Evolutionary conservation across 2,888 invertebrate genomes (phyloP).

Genomic region (Lasiommata megera): DNA sequence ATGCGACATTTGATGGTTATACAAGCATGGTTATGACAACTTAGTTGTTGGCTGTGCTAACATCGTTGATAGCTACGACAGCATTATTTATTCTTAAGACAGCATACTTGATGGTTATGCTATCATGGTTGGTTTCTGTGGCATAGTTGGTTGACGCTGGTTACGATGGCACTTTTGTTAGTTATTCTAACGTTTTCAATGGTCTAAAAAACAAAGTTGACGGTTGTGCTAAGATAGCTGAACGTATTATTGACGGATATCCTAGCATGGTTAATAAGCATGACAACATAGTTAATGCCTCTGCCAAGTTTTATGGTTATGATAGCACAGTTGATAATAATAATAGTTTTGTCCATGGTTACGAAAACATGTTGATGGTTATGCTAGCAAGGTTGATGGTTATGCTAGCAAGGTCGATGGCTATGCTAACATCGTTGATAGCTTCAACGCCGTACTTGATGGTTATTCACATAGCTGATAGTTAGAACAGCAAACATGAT

Average conservation of each 20-base stretch:
- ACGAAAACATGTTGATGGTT: background rate
- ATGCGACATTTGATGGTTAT: background rate
- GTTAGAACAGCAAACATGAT: background rate
- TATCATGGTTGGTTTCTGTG: background rate
- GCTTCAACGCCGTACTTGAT: background rate
- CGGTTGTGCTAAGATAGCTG: background rate
- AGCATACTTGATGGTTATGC: background rate
- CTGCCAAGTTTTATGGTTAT: background rate
- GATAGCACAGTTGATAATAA: background rate
- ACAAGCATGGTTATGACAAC: background rate
- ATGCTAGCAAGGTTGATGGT: background rate
- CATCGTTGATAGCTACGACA: background rate
- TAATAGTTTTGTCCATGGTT: background rate
- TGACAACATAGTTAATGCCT: background rate
- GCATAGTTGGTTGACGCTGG: background rate
- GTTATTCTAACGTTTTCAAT: background rate
- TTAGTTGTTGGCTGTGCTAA: background rate
- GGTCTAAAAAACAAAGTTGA: no score
- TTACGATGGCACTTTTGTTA: background rate
- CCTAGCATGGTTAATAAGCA: background rate
- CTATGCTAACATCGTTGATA: slow-evolving; percentile 12
- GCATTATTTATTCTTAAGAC: background rate
- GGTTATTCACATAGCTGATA: background rate
- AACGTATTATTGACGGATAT: background rate
- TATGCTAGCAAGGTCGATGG: background rate